Conservation (phyloP, 2,888 invertebrate genomes). For the Folsomia manolachei region DNA sequence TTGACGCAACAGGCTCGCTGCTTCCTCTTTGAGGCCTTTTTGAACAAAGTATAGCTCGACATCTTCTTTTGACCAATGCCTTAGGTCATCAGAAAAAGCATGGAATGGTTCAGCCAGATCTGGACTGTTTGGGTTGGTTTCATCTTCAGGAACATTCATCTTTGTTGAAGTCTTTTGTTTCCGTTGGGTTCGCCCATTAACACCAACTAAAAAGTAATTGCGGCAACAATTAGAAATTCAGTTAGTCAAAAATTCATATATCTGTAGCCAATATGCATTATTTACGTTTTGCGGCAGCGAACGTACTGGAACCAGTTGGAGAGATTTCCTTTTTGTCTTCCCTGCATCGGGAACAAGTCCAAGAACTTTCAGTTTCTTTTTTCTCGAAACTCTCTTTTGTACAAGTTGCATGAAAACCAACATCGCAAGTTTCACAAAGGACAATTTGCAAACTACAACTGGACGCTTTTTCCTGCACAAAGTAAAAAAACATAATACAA, state of each 20-base stretch:
- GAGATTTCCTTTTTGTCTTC: neutral
- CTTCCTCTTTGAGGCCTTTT: conserved; percentile 73
- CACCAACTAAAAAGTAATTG: no score
- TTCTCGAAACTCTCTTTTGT: conserved; percentile 11
- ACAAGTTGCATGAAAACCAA: conserved; percentile 37
- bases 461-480: conserved; percentile 21
- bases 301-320: no score
- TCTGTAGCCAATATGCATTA: no score
- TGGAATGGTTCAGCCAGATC: neutral
- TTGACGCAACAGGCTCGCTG: conserved; percentile 78
- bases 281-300: no score
- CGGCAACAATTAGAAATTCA: no score
- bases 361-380: conserved; percentile 15
- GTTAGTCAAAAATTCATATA: no score
- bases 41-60: conserved; percentile 76
- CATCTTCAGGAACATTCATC: no score
- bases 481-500: no score
- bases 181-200: no score
- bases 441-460: conserved; percentile 26
- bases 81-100: neutral
- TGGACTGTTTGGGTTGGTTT: neutral
- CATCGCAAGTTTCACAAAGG: conserved; percentile 33
- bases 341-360: conserved; percentile 28
- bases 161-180: no score
- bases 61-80: conserved; percentile 74